Conservation (phyloP, 2,888 invertebrate genomes). For the Aphidoletes aphidimyza region DNA sequence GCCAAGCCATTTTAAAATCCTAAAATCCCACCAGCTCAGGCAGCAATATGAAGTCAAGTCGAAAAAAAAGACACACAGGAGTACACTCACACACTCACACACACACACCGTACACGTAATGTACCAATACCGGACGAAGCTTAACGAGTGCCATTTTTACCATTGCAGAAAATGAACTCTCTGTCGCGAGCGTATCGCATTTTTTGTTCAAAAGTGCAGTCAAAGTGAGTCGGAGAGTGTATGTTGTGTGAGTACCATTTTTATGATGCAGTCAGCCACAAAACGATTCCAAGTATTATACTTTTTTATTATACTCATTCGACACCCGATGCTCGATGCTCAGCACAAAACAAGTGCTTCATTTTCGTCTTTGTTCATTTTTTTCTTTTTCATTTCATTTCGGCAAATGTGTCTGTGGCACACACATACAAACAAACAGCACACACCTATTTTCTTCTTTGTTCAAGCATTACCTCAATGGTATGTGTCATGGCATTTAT, state of each 20-base stretch:
- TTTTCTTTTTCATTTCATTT: conserved; percentile 43
- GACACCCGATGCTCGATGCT: conserved; percentile 33
- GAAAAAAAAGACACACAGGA: neutral
- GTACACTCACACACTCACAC: too few species aligned
- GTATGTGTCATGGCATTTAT: neutral
- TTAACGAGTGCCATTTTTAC: conserved; percentile 5
- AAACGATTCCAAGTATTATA: conserved; percentile 17
- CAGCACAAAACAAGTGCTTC: conserved; percentile 27
- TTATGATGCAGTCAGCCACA: neutral
- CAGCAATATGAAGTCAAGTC: neutral
- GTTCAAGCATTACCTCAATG: neutral
- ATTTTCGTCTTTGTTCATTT: conserved; percentile 27
- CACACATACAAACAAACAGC: neutral
- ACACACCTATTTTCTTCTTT: conserved; percentile 31
- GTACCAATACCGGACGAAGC: neutral
- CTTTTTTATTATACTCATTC: too few species aligned
- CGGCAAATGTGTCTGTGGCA: conserved; percentile 17
- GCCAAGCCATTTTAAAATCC: neutral
- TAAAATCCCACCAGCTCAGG: neutral
- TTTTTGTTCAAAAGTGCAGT: neutral
- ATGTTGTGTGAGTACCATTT: neutral
- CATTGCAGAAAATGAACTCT: neutral
- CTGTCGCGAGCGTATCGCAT: too few species aligned
- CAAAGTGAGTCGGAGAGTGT: neutral
- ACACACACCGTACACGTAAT: neutral